phyloP scores from a whole-genome alignment of 2,113 vertebrate species.

The Austrofundulus limnaeus region DNA sequence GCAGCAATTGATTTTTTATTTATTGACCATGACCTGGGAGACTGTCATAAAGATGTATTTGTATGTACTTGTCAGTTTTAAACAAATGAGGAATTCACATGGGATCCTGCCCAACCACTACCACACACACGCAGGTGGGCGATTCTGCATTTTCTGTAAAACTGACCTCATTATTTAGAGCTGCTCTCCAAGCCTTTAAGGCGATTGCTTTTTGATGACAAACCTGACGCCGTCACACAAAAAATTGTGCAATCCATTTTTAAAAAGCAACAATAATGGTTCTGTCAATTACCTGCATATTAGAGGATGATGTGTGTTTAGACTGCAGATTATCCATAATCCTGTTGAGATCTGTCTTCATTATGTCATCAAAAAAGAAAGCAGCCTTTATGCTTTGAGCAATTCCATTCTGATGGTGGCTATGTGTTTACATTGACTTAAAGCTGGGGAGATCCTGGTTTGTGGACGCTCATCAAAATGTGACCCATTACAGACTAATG shows the following conservation, averaged over 20 bases:
- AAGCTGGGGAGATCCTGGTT: slow-evolving; percentile 35
- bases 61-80: neutral
- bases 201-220: neutral
- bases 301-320: slow-evolving; percentile 38
- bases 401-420: slow-evolving; percentile 61
- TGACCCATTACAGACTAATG: slow-evolving; percentile 54
- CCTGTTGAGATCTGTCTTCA: slow-evolving; percentile 53
- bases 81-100: slow-evolving; percentile 1
- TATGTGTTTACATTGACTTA: slow-evolving; percentile 54
- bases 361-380: slow-evolving; percentile 58
- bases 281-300: slow-evolving; percentile 48
- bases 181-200: neutral
- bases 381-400: slow-evolving; percentile 25
- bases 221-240: neutral
- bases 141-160: too few species aligned
- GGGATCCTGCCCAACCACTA: too few species aligned
- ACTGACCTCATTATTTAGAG: neutral
- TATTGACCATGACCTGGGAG: too few species aligned
- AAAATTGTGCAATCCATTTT: neutral
- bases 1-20: too few species aligned
- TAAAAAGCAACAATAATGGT: slow-evolving; percentile 32
- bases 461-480: slow-evolving; percentile 36
- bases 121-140: too few species aligned
- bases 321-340: slow-evolving; percentile 65
- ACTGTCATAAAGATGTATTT: too few species aligned